Evolutionary conservation across 2,888 invertebrate genomes (phyloP).

Genomic region (Notodonta dromedarius): DNA sequence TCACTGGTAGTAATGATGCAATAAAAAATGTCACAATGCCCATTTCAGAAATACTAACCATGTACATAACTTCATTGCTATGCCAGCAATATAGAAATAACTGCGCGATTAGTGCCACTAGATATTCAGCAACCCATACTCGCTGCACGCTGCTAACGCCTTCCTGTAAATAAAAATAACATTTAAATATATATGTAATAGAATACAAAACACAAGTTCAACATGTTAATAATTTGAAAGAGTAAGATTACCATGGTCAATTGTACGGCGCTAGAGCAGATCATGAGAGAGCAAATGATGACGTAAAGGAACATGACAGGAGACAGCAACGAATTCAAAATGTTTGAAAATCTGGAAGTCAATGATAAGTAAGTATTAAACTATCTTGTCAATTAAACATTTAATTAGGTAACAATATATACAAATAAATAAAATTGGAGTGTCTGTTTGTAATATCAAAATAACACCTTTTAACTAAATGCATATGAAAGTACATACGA

Average conservation of each 20-base stretch:
- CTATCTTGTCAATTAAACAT: too few relatives aligned
- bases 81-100: slow-evolving; percentile 80
- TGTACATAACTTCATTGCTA: slow-evolving; percentile 66
- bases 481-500: too few relatives aligned
- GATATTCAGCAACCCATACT: slow-evolving; percentile 73
- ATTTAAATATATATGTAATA: neutral
- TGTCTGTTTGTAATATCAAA: too few relatives aligned
- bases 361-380: neutral
- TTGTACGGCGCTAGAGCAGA: slow-evolving; percentile 60
- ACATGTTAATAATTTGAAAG: too few relatives aligned
- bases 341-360: slow-evolving; percentile 57
- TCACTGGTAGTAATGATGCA: neutral
- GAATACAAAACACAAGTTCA: neutral
- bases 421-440: too few relatives aligned
- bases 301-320: slow-evolving; percentile 73
- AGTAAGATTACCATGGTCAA: slow-evolving; percentile 2
- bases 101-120: slow-evolving; percentile 72
- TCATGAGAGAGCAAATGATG: slow-evolving; percentile 70
- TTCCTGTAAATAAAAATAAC: slow-evolving; percentile 48
- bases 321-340: slow-evolving; percentile 8
- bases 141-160: slow-evolving; percentile 61
- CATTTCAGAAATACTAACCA: slow-evolving; percentile 48
- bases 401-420: too few relatives aligned
- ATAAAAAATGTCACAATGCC: neutral
- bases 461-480: too few relatives aligned